Percentiles rank a stretch among this genome's conserved stretches.
Conservation (phyloP, 2,888 invertebrate species). For the Caenorhabditis sp. region DNA sequence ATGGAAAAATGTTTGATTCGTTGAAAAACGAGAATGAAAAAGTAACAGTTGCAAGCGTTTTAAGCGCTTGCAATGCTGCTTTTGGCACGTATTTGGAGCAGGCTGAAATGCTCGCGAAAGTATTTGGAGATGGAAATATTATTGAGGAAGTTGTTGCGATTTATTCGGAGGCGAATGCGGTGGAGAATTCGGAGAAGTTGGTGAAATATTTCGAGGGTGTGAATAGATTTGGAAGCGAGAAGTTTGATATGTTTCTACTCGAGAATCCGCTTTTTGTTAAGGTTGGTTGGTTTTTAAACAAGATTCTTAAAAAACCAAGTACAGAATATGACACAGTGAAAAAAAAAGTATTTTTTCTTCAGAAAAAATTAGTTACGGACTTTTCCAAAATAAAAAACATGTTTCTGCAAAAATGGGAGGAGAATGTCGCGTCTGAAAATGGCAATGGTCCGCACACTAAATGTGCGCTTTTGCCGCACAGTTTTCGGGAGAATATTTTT, state of each 20-base stretch:
- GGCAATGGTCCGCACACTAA: too few relatives aligned
- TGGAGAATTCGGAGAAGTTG: not conserved
- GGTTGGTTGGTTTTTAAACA: too few relatives aligned
- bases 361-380: too few relatives aligned
- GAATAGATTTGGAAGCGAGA: not conserved
- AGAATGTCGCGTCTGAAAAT: too few relatives aligned
- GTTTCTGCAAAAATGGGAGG: too few relatives aligned
- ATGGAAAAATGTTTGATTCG: not conserved
- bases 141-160: not conserved
- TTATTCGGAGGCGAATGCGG: not conserved
- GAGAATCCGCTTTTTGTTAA: conserved; percentile 5
- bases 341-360: too few relatives aligned
- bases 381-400: too few relatives aligned
- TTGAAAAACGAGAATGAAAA: not conserved
- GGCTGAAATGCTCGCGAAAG: conserved; percentile 10
- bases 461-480: too few relatives aligned
- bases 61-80: not conserved
- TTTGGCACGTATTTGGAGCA: conserved; percentile 13
- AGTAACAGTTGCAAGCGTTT: not conserved
- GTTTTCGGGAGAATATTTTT: too few relatives aligned
- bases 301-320: too few relatives aligned
- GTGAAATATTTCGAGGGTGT: not conserved
- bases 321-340: too few relatives aligned
- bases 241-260: conserved; percentile 2
- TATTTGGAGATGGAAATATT: conserved; percentile 7